These are phyloP conservation scores for Megalopta genalis DNA, from an alignment of 1,140 invertebrate species.

Conservation along the genomic window DNA sequence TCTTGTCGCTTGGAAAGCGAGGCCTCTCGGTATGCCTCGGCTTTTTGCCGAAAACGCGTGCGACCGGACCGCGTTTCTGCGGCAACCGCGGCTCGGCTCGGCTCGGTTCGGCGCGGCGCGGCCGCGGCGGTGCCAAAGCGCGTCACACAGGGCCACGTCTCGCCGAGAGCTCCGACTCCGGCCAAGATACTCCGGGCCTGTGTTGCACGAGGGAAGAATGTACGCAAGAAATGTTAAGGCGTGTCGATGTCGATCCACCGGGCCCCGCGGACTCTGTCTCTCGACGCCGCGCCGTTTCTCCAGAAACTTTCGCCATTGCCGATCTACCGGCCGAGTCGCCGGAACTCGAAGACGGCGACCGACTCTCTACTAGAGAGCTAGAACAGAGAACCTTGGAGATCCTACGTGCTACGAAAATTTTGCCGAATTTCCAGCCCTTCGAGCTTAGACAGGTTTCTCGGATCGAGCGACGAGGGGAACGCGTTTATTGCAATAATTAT, in stretches of 20 bases:
- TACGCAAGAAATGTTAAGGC: slow-evolving; percentile 52
- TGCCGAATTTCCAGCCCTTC: too few relatives aligned
- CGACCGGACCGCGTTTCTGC: slow-evolving; percentile 20
- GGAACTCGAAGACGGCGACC: neutral
- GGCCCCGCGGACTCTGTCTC: slow-evolving; percentile 15
- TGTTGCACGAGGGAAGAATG: slow-evolving; percentile 50
- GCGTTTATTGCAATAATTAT: too few relatives aligned
- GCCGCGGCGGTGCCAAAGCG: neutral
- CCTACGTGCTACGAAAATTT: too few relatives aligned
- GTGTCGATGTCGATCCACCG: slow-evolving; percentile 48
- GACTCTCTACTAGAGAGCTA: neutral
- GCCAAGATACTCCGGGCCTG: neutral
- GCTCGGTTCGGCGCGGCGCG: too few relatives aligned
- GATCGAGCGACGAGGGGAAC: too few relatives aligned
- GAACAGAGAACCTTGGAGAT: neutral
- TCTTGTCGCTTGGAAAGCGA: slow-evolving; percentile 27
- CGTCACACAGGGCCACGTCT: neutral
- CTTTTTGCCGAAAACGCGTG: slow-evolving; percentile 48
- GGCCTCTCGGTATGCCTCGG: slow-evolving; percentile 2
- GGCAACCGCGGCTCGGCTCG: slow-evolving; percentile 11
- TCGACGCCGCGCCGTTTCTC: slow-evolving; percentile 37
- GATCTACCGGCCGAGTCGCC: neutral
- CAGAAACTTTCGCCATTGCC: slow-evolving; percentile 46
- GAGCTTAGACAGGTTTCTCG: too few relatives aligned
- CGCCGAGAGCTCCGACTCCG: too few relatives aligned